These are phyloP conservation scores for Anser cygnoides DNA, from an alignment of 2,113 vertebrate genomes.

Conservation along the genomic window DNA sequence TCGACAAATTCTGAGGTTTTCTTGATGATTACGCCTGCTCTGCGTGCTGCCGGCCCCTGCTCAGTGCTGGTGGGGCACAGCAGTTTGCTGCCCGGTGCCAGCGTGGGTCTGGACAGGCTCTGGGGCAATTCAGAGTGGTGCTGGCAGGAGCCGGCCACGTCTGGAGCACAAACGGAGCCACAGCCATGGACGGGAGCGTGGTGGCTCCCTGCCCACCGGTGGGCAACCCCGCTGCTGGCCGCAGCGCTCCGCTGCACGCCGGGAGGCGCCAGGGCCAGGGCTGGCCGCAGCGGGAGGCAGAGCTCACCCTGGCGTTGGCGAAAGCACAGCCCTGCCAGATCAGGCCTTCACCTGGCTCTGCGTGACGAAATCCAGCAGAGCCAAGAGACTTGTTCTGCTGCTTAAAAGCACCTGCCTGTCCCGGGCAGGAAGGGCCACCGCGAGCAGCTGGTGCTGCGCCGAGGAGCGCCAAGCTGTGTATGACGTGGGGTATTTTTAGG, in stretches of 20 bases:
- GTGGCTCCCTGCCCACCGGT: too few relatives aligned
- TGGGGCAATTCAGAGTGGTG: background rate
- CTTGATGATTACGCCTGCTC: background rate
- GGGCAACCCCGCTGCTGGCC: too few relatives aligned
- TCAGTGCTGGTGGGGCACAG: rapidly evolving
- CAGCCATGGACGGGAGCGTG: too few relatives aligned
- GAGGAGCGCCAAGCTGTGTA: background rate
- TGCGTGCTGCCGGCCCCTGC: background rate
- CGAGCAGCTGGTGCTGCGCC: rapidly evolving
- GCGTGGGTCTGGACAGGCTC: background rate
- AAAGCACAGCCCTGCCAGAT: background rate
- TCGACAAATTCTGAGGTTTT: background rate
- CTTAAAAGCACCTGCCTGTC: background rate
- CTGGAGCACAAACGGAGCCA: too few relatives aligned
- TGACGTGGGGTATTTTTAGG: background rate
- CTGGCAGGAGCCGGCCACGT: background rate
- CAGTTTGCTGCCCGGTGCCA: background rate
- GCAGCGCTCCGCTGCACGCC: too few relatives aligned
- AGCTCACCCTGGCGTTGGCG: background rate
- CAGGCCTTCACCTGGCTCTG: background rate
- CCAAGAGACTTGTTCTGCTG: background rate
- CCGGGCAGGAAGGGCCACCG: background rate
- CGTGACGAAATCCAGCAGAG: background rate
- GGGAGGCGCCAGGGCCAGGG: too few relatives aligned
- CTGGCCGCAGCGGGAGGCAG: background rate